phyloP scores from a whole-genome alignment of 2,797 vertebrate genomes.

The Phoxinus dragarum region DNA sequence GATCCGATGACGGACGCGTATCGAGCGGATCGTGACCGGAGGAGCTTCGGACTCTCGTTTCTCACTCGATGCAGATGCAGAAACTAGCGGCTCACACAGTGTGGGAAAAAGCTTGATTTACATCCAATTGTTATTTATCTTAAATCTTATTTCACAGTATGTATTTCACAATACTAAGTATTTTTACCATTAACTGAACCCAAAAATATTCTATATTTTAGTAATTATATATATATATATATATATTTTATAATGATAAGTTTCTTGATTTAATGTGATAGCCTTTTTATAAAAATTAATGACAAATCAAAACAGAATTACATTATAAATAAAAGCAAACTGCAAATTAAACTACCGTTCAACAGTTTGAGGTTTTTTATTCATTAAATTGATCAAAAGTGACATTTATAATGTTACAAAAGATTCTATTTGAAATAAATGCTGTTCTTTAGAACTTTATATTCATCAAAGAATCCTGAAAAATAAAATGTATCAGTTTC shows the following conservation, averaged over 20 bases:
- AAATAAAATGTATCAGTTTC: no score
- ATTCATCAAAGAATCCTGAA: not conserved
- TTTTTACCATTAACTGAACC: not conserved
- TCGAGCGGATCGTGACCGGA: conserved; percentile 68
- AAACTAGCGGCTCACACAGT: not conserved
- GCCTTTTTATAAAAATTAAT: not conserved
- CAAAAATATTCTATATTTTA: not conserved
- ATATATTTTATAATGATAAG: no score
- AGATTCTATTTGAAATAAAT: not conserved
- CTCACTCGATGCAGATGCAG: conserved; percentile 49
- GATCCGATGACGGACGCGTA: conserved; percentile 71
- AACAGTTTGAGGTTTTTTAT: not conserved
- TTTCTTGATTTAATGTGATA: no score
- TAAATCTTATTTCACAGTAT: not conserved
- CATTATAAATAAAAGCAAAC: not conserved
- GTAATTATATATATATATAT: not conserved
- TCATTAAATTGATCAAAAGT: not conserved
- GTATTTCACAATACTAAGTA: no score
- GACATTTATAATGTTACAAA: not conserved
- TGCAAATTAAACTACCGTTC: not conserved
- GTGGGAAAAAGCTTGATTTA: not conserved
- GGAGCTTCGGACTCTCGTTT: conserved; percentile 64
- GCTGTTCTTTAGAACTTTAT: not conserved
- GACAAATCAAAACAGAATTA: not conserved
- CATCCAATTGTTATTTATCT: not conserved